Evolutionary conservation across 2,113 vertebrate species (phyloP), one percentile per base, ranked within the genome.

Genomic region (Clarias gariepinus): DNA sequence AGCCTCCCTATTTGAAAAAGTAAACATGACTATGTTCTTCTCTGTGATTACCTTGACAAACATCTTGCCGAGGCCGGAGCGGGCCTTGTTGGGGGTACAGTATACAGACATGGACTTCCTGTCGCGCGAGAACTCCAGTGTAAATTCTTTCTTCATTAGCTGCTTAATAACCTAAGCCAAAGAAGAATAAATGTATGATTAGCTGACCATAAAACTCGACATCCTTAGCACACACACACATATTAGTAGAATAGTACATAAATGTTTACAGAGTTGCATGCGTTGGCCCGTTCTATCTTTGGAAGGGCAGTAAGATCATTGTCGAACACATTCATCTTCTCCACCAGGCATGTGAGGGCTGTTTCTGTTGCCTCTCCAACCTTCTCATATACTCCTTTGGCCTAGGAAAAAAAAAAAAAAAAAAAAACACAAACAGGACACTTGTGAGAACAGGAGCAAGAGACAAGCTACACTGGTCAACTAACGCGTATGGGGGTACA

Each of bases 101-200:
- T 99, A 99, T 23, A 99, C 98, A 1, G 98, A 99, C 98, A 99
- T 99, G 1, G 98, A 99, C 84, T 99, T 99, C 83, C 98, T 95
- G 91, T 99, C 98, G 55, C 98, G 94, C 53, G 97, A 97, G 92
- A 98, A 98, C 89, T 98, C 97, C 91, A 98, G 82, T 0, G 97
- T 98, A 88, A 98, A 96, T 84, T 98, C 97, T 88, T 98, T 98
- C 92, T 96, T 97, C 97, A 98, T 98, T 63, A 98, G 94, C 90
- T 98, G 97, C 82, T 97, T 97, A 90, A 98, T 97, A 61, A 98
- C 96, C 97, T 98, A 88, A 30, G 52, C 85, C n/a, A 73, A 58
- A 52, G 28, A 86, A 1, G 13, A 30, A 74, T 6, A 25, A 36
- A 74, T 15, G 55, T 41, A 16, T 3, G 10, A 55, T 78, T 36